These are phyloP conservation scores for Beris chalybata DNA, from an alignment of 2,888 invertebrate species.

Conservation along the genomic window DNA sequence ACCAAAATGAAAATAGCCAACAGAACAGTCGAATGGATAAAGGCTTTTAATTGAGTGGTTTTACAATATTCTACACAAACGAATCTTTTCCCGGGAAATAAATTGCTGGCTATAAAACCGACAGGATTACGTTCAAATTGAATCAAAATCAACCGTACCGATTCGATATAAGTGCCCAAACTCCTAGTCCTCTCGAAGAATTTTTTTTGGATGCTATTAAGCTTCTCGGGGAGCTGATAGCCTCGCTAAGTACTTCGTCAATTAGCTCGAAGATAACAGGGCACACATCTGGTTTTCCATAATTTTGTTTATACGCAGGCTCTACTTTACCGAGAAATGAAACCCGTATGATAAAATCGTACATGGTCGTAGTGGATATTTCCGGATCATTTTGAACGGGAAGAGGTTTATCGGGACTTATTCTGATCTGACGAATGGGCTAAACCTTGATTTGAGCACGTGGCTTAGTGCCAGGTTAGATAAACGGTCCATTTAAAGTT, in stretches of 20 bases:
- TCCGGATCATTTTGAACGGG: no score
- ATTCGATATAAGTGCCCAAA: constrained; percentile 21
- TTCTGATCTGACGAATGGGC: no score
- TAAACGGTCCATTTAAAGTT: no score
- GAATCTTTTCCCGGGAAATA: constrained; percentile 26
- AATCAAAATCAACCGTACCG: constrained; percentile 13
- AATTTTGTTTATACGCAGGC: no score
- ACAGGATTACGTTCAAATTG: background rate
- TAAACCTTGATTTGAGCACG: no score
- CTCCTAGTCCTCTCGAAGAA: constrained; percentile 24
- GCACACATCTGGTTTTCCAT: constrained; percentile 26
- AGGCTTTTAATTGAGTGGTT: constrained; percentile 24
- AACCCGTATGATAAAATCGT: no score
- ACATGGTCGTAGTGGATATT: no score
- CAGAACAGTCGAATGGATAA: background rate
- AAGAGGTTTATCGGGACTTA: no score
- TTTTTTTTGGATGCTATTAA: constrained; percentile 24
- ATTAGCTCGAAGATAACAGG: constrained; percentile 31
- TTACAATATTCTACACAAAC: constrained; percentile 10
- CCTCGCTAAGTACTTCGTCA: constrained; percentile 33
- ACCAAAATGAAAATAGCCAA: constrained; percentile 19
- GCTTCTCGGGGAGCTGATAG: constrained; percentile 31
- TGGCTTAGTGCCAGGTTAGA: no score
- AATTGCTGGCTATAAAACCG: constrained; percentile 27
- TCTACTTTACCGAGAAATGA: no score